Percentiles rank a stretch among this genome's conserved stretches.
Conservation (phyloP, 2,113 vertebrate genomes). For the Mustela nigripes region DNA sequence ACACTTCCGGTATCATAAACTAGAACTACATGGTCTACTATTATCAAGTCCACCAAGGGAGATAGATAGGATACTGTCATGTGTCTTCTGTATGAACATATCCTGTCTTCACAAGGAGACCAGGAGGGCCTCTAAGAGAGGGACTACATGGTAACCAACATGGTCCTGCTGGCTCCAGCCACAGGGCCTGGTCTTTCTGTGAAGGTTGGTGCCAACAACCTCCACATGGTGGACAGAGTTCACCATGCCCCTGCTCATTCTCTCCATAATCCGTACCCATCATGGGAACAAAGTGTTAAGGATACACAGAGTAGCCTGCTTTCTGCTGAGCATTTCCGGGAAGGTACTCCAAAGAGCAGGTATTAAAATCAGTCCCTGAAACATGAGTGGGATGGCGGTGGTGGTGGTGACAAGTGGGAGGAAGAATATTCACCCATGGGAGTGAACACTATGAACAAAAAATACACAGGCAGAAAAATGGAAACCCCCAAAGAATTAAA, state of each 20-base stretch:
- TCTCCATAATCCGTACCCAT: not conserved
- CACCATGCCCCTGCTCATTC: not conserved
- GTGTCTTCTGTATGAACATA: not conserved
- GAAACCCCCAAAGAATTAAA: not conserved
- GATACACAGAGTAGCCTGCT: not conserved
- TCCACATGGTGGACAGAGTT: not conserved
- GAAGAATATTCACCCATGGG: not conserved
- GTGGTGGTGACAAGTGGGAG: not conserved
- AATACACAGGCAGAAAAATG: not conserved
- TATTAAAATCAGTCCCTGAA: not conserved
- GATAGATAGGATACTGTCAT: not conserved
- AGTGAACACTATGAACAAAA: not conserved
- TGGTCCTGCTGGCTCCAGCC: not conserved
- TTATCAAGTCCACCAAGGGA: not conserved
- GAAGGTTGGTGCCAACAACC: not conserved
- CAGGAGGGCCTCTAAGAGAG: not conserved
- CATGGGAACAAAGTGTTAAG: too few relatives aligned
- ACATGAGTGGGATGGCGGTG: not conserved
- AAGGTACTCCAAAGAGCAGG: not conserved
- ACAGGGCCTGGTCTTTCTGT: not conserved
- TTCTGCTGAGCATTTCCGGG: not conserved
- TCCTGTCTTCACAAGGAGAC: not conserved
- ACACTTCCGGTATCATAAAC: not conserved
- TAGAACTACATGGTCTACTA: not conserved
- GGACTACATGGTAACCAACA: not conserved